phyloP scores from a whole-genome alignment of 2,888 invertebrate genomes.

The Tetramorium bicarinatum region DNA sequence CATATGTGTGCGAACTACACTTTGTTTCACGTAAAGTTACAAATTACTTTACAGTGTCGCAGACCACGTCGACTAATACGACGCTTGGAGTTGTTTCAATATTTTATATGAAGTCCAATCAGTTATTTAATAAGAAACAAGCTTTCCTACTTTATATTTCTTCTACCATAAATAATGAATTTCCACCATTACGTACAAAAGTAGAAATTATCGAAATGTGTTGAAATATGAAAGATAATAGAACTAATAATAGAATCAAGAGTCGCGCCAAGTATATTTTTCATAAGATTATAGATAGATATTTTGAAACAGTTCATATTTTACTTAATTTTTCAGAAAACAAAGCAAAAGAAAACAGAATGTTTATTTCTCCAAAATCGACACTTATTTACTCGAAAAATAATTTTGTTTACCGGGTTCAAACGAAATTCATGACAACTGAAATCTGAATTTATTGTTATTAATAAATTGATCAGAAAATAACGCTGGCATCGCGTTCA shows the following conservation, averaged over 20 bases:
- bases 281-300: neutral
- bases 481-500: neutral
- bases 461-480: constrained; percentile 58
- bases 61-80: neutral
- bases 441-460: constrained; percentile 57
- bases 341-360: neutral
- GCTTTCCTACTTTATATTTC: neutral
- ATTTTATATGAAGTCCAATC: neutral
- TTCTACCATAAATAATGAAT: neutral
- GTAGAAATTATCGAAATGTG: neutral
- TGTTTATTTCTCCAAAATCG: constrained; percentile 14
- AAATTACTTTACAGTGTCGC: constrained; percentile 6
- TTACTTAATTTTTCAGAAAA: neutral
- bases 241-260: neutral
- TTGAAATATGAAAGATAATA: neutral
- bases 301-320: neutral
- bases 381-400: neutral
- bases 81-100: neutral
- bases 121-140: neutral
- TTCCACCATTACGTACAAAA: neutral
- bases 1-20: neutral
- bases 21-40: constrained; percentile 1
- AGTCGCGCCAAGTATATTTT: neutral
- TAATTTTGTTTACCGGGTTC: neutral
- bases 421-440: constrained; percentile 42